A percentile compares a stretch with the other conserved stretches of the same genome.
Evolutionary conservation across 2,888 invertebrate genomes (phyloP).

Genomic region (Temnothorax ravouxi): DNA sequence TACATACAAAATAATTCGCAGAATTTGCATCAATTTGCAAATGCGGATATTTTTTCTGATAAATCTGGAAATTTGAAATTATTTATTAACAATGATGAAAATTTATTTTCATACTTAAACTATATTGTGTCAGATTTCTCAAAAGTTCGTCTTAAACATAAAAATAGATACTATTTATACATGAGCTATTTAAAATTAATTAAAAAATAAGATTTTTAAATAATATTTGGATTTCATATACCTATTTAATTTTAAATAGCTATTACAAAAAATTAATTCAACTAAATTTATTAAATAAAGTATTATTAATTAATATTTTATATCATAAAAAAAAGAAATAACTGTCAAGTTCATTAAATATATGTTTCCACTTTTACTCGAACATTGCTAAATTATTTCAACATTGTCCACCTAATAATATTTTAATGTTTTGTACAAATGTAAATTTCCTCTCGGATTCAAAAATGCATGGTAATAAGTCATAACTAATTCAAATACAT

Average conservation of each 20-base stretch:
- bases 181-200: not conserved
- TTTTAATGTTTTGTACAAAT: not conserved
- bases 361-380: not conserved
- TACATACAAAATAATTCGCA: not conserved
- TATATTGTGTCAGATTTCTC: not conserved
- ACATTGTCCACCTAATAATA: not conserved
- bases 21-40: not conserved
- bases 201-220: not conserved
- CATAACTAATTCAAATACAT: not conserved
- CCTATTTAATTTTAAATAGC: not conserved
- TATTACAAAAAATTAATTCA: not conserved
- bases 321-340: not conserved
- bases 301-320: not conserved
- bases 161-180: constrained; percentile 17
- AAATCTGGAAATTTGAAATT: not conserved
- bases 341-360: not conserved
- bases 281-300: not conserved
- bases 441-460: not conserved
- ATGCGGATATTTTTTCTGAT: not conserved
- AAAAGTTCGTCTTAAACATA: not conserved
- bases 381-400: not conserved
- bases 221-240: not conserved
- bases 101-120: not conserved
- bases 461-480: not conserved
- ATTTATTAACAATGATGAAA: not conserved